Base-by-base conservation (phyloP, 1,140 invertebrate species). In the Microplitis mediator region DNA sequence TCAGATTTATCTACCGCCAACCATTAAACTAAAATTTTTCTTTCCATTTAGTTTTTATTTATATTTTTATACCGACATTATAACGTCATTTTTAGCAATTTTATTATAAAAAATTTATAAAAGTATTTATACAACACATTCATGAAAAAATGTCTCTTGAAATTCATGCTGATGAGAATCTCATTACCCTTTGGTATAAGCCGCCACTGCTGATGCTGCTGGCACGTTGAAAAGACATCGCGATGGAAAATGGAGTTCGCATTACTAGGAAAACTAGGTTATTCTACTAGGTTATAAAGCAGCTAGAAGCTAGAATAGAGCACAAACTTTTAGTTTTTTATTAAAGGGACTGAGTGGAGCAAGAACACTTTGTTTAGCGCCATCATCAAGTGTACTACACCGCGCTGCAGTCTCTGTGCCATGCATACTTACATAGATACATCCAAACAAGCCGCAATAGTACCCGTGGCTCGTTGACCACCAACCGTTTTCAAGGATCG, bases 401-500 rank as follows among this genome's bases (percentile, higher is more conserved):
- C 23, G 23, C 65, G 14, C 39, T 45, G 39, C 11, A 45, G 39
- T 45, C 39, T 45, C 39, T 45, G 6, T 45, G 3, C 39, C 23
- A 23, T 45, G 39, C 39, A 45, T 9, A 45, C 39, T 45, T 45
- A 11, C 11, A 45, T 45, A 11, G 6, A 45, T 45, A 11, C 8
- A 45, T 11, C 6, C 39, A 45, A 6, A 45, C 39, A 1, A 45
- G 8, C 39, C 31, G 63, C 39, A 34, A 45, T 45, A 45, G 11
- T 9, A 45, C 2, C 39, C 5, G 39, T 45, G 67, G 67, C 67
- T 69, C 67, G 67, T 61, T 69, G 67, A 69, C 67, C 67, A 61
- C 67, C n/a, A 60, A 60, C 16, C 51, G 51, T 69, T 61, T 69
- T 69, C 67, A 69, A 69, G 56, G 67, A 61, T 69, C 67, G 67